Evolutionary conservation across 2,888 invertebrate genomes (phyloP).

Genomic region (Oasisia sp.): DNA sequence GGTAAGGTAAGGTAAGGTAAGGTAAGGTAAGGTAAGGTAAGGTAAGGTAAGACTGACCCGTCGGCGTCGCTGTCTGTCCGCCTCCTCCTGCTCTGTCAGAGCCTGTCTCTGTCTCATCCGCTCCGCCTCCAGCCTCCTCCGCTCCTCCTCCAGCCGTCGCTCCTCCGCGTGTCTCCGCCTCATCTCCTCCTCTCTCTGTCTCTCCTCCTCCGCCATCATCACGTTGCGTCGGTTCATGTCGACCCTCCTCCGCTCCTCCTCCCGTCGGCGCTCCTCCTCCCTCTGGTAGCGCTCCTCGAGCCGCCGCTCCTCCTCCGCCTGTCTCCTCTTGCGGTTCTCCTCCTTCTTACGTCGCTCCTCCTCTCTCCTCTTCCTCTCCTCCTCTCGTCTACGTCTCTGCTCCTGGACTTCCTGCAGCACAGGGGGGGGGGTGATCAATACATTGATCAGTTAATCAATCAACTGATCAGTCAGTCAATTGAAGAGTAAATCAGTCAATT

Average conservation of each 20-base stretch:
- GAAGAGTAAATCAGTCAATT: too few relatives aligned
- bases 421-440: too few relatives aligned
- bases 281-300: neutral
- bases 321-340: neutral
- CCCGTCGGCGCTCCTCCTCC: neutral
- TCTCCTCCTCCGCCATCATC: conserved; percentile 17
- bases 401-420: neutral
- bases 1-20: too few relatives aligned
- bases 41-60: neutral
- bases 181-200: conserved; percentile 76
- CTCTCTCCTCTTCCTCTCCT: neutral
- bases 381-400: neutral
- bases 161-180: conserved; percentile 67
- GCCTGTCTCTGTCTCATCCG: conserved; percentile 52
- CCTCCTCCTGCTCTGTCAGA: conserved; percentile 24
- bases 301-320: neutral
- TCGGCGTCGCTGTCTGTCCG: neutral
- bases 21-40: too few relatives aligned
- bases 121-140: conserved; percentile 33
- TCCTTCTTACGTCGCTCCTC: neutral
- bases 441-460: too few relatives aligned
- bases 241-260: neutral
- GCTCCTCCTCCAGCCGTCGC: conserved; percentile 51
- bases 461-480: too few relatives aligned
- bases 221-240: neutral